A percentile compares a stretch with the other conserved stretches of the same genome.
Conservation (phyloP, 2,888 invertebrate genomes). For the Eristalis intricaria region DNA sequence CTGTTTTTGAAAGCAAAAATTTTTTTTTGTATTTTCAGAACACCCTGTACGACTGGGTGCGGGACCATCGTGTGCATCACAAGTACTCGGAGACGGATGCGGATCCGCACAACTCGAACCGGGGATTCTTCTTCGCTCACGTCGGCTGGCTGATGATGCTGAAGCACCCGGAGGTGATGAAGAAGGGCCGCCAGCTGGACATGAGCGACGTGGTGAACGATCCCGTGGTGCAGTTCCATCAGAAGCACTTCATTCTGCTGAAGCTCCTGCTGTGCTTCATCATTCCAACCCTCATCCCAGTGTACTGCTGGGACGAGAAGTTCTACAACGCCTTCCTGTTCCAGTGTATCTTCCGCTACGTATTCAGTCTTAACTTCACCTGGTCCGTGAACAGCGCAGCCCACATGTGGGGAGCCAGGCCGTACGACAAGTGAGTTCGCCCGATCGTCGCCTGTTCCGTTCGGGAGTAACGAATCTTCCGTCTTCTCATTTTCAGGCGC, state of each 20-base stretch:
- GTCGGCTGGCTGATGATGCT: constrained; percentile 95
- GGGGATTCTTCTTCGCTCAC: constrained; percentile 96
- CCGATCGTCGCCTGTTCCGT: not conserved
- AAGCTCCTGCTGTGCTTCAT: constrained; percentile 87
- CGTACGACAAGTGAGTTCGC: constrained; percentile 86
- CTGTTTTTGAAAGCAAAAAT: not conserved
- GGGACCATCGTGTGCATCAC: constrained; percentile 91
- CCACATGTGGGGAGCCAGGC: constrained; percentile 88
- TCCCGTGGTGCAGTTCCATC: constrained; percentile 89
- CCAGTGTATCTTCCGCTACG: constrained; percentile 87
- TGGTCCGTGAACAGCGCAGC: constrained; percentile 96
- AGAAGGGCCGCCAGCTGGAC: constrained; percentile 90
- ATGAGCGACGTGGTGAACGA: constrained; percentile 90
- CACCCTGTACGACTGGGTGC: constrained; percentile 93
- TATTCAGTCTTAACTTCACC: constrained; percentile 89
- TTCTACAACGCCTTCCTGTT: constrained; percentile 86
- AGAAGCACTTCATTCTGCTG: constrained; percentile 86
- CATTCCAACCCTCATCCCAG: constrained; percentile 87
- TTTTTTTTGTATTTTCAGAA: constrained; percentile 85
- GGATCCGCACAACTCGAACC: constrained; percentile 90
- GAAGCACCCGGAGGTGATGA: constrained; percentile 92
- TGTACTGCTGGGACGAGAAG: constrained; percentile 87
- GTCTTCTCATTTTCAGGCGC: constrained; percentile 81
- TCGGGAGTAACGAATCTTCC: constrained; percentile 45
- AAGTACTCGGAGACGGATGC: constrained; percentile 92